Evolutionary conservation across 2,797 vertebrate species (phyloP).

Genomic region (Crossoptilon crossoptilon): DNA sequence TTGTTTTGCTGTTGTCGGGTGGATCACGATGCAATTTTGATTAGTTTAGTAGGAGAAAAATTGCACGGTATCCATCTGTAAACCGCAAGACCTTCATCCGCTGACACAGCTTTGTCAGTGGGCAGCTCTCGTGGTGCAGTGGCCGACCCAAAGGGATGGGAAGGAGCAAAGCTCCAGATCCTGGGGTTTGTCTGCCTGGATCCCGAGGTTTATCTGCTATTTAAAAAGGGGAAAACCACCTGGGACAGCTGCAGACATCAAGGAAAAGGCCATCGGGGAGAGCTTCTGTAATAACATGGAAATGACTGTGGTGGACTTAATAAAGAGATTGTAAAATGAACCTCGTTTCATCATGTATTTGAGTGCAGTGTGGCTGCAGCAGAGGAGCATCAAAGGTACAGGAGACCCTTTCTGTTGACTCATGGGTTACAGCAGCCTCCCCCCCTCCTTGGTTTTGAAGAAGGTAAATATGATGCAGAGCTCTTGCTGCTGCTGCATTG

Average conservation of each 20-base stretch:
- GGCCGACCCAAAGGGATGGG: background rate
- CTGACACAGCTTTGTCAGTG: conserved; percentile 3
- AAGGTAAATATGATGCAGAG: background rate
- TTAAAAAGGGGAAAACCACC: background rate
- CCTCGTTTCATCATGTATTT: background rate
- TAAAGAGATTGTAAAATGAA: conserved; percentile 46
- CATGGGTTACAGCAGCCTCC: background rate
- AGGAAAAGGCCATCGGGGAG: background rate
- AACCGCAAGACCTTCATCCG: conserved; percentile 88
- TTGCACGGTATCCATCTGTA: conserved; percentile 99
- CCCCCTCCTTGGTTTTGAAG: accelerated
- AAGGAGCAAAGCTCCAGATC: background rate
- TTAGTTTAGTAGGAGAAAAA: conserved; percentile 85
- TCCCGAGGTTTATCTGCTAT: background rate
- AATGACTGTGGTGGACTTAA: background rate
- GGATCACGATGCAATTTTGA: conserved; percentile 97
- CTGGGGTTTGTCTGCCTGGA: background rate
- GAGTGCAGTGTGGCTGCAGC: background rate
- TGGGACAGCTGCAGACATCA: background rate
- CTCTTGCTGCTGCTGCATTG: background rate
- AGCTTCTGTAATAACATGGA: background rate
- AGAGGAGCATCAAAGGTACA: background rate
- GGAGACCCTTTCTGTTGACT: background rate
- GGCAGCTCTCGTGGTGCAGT: accelerated
- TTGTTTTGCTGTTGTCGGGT: conserved; percentile 93